Evolutionary conservation across 2,113 vertebrate species (phyloP), one percentile per base, ranked within the genome.

Genomic region (Anarrhichthys ocellatus): DNA sequence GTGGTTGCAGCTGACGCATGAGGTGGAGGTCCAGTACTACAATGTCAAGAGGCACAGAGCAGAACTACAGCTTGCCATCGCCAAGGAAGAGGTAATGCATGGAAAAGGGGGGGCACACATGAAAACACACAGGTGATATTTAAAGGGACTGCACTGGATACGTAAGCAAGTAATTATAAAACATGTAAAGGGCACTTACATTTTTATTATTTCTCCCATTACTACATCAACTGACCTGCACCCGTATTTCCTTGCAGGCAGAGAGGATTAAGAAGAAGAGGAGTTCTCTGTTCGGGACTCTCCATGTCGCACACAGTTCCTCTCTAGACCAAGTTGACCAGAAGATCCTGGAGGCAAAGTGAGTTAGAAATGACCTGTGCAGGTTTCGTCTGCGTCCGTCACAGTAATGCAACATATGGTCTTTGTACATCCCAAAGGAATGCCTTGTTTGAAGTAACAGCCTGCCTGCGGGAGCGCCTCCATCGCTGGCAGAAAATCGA

Each of bases 241-340:
- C 8, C 2, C 32, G 1, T 62, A 6, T 5, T 75, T 73, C 9
- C 40, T 77, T 80, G 46, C 89, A 99, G 98, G 98, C 98, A 92
- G 98, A 99, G 92, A 99, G 95, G 84, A 99, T 99, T 78, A 99
- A 99, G 91, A 99, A 98, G 92, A 99, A 99, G 92, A 95, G 98
- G 90, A 98, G 95, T 84, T 98, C 98, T 48, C 92, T 99, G 1
- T 95, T 99, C 86, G 98, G 98, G 56, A 99, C 98, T 2, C 93
- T 99, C 62, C 98, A 99, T 38, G 96, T 99, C 29, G 98, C 98
- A 76, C 98, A 99, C 81, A 97, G 98, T 89, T 99, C 98, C 22
- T 99, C 97, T 56, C 87, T 99, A 17, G 98, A 99, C 91, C 96
- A 99, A 89, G 97, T 99, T 84, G 98, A 99, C 91, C 97, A 97